Percentiles rank a stretch among this genome's conserved stretches.
Conservation (phyloP, 2,113 vertebrate species). For the Odocoileus hemionus region DNA sequence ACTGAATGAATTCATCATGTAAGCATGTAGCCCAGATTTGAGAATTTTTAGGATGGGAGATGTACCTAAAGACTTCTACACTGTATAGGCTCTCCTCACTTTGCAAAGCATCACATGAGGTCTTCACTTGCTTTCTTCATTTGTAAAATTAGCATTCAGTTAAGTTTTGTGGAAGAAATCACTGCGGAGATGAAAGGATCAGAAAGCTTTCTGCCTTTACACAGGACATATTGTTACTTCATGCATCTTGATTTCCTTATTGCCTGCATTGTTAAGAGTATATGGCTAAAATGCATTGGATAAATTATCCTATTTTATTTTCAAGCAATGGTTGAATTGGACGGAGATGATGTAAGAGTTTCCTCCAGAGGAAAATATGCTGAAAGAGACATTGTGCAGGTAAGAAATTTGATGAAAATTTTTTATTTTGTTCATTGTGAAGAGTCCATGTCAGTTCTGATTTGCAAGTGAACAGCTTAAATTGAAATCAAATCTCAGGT, state of each 20-base stretch:
- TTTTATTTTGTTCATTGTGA: not conserved
- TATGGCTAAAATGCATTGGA: not conserved
- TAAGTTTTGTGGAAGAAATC: not conserved
- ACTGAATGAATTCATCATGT: not conserved
- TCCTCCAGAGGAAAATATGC: constrained; percentile 96
- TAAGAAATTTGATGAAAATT: constrained; percentile 69
- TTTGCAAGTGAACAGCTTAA: not conserved
- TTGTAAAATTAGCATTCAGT: not conserved
- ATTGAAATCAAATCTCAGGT: not conserved
- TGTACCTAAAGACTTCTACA: not conserved
- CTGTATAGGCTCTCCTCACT: too few species aligned
- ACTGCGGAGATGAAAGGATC: not conserved
- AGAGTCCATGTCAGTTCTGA: not conserved
- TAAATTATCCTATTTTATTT: constrained; percentile 11
- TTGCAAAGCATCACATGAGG: not conserved
- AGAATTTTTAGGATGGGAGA: not conserved
- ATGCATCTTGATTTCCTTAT: not conserved
- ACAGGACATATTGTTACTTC: not conserved
- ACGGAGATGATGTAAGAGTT: constrained; percentile 95
- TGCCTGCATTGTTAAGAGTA: not conserved
- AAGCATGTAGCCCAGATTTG: not conserved
- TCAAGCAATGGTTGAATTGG: constrained; percentile 95
- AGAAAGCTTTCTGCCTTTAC: not conserved
- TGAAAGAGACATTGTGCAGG: constrained; percentile 99
- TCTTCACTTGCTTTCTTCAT: not conserved